phyloP scores from a whole-genome alignment of 1,140 invertebrate genomes.

The Drosophila erecta region DNA sequence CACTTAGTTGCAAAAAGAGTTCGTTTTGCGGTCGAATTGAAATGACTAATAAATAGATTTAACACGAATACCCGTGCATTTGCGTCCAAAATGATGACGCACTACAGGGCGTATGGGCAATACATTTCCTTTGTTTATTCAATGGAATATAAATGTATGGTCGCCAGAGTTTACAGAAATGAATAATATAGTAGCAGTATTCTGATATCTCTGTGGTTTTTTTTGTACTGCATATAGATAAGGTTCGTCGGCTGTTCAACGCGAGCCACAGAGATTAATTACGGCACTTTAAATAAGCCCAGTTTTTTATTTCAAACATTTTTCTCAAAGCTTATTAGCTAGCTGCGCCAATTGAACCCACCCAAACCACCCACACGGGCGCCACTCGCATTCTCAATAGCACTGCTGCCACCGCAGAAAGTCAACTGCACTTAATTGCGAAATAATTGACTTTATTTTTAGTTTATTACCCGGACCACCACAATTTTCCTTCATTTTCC shows the following conservation, averaged over 20 bases:
- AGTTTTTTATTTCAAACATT: constrained; percentile 8
- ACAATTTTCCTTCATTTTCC: constrained; percentile 23
- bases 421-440: constrained; percentile 59
- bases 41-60: constrained; percentile 31
- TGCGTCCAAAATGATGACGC: constrained; percentile 22
- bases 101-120: constrained; percentile 38
- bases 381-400: constrained; percentile 21
- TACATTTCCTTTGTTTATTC: constrained; percentile 41
- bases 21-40: constrained; percentile 35
- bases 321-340: constrained; percentile 21
- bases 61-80: background rate
- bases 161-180: background rate
- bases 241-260: constrained; percentile 11
- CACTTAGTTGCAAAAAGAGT: constrained; percentile 29
- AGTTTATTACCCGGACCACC: constrained; percentile 19
- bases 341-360: constrained; percentile 24
- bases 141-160: background rate
- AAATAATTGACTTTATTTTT: constrained; percentile 70
- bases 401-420: constrained; percentile 36
- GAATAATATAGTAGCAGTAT: constrained; percentile 6
- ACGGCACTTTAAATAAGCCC: constrained; percentile 9
- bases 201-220: constrained; percentile 23
- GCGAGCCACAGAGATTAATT: constrained; percentile 19
- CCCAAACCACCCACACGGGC: constrained; percentile 22
- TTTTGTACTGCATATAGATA: constrained; percentile 36